phyloP scores from a whole-genome alignment of 2,797 vertebrate species.

The Myotis myotis region DNA sequence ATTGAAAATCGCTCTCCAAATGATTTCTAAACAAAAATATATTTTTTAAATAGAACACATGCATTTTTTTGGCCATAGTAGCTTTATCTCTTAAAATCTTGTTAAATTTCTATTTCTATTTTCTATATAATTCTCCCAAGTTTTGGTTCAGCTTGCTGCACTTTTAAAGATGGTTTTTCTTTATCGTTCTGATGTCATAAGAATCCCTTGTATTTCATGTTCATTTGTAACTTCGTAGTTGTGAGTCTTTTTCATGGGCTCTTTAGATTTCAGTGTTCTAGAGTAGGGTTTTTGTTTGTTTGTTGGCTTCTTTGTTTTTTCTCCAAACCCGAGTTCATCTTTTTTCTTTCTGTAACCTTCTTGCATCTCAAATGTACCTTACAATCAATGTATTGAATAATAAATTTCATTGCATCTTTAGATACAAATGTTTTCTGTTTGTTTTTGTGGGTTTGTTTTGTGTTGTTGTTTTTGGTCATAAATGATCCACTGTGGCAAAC shows the following conservation, averaged over 20 bases:
- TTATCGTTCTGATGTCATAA: background rate
- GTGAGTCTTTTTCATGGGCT: background rate
- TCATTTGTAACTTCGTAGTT: background rate
- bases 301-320: background rate
- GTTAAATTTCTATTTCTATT: background rate
- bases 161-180: background rate
- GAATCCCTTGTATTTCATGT: background rate
- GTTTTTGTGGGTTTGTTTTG: background rate
- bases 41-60: background rate
- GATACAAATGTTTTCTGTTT: background rate
- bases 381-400: background rate
- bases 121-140: background rate
- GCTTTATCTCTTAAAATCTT: background rate
- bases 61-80: background rate
- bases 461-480: background rate
- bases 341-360: background rate
- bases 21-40: background rate
- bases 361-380: background rate
- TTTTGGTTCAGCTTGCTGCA: background rate
- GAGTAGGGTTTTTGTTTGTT: background rate
- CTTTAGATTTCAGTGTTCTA: background rate
- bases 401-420: background rate
- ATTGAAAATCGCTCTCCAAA: background rate
- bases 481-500: background rate
- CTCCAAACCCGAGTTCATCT: background rate